Base-by-base conservation (phyloP, 2,888 invertebrate genomes). In the Callyntrura guangdongensis region DNA sequence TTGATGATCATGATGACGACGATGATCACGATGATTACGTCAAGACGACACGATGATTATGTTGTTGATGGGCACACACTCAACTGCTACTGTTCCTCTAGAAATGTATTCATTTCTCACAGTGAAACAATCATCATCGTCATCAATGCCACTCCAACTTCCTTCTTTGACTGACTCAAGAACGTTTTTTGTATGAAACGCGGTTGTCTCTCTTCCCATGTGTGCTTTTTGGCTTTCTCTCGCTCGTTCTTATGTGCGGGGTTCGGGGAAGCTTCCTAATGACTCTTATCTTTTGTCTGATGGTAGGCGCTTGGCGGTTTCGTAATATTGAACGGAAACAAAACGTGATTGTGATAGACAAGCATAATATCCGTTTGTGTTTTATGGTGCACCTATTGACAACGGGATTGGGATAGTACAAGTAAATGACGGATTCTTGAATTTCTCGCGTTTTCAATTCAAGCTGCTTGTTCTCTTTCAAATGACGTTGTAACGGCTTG, bases 1-100 rank as follows among this genome's bases (percentile, higher is more conserved):
- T 53, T 53, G 53, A 53, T 53, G n/a, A 53, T n/a, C 5, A 27
- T 72, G 45, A 69, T 3, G n/a, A 69, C 36, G 69, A 69, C 27
- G 14, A 27, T 27, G 36, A 67, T 67, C 3, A 64, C 22, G 22
- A 11, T 64, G 20, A 64, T 22, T 64, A 25, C 25, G 12, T 22
- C 67, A 67, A 67, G 36, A 12, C 25, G 27, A 36, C 25, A 2
- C 11, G 9, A 67, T 67, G 67, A 67, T 67, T 67, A 67, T 27
- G 27, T 27, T 11, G 67, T 67, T 67, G 67, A 67, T 67, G 27
- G 45, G 69, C 36, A 45, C 45, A 72, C 17, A n/a, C 45, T 72
- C 69, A 45, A 45, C 17, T 36, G n/a, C n/a, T 12, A 53, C 12
- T 2, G 36, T 45, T 72, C 45, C 36, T 72, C 69, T 36, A 11